A percentile compares a stretch with the other conserved stretches of the same genome.
phyloP scores from a whole-genome alignment of 2,797 vertebrate genomes.

The Sebastes oblongus region DNA sequence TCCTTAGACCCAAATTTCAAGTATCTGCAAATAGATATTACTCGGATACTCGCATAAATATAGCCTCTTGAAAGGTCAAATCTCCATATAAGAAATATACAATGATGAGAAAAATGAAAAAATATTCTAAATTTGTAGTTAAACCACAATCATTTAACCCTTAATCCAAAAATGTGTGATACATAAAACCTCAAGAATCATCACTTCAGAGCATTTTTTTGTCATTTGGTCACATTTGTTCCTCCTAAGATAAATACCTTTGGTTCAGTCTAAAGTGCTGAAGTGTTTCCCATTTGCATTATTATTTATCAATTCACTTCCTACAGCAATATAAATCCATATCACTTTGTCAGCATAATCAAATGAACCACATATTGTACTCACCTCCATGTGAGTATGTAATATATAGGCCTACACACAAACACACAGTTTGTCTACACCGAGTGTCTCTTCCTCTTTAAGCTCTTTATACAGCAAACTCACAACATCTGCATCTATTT shows the following conservation, averaged over 20 bases:
- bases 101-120: background rate
- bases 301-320: conserved; percentile 12
- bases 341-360: conserved; percentile 5
- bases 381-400: background rate
- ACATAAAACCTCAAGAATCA: background rate
- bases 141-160: background rate
- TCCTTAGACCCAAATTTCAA: background rate
- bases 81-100: background rate
- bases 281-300: background rate
- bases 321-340: background rate
- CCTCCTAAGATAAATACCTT: background rate
- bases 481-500: conserved; percentile 31
- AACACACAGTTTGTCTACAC: background rate
- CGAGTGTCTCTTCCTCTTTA: background rate
- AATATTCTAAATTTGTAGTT: background rate
- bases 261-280: background rate
- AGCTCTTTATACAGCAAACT: background rate
- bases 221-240: background rate
- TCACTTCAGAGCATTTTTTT: background rate
- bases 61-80: background rate
- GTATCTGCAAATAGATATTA: background rate
- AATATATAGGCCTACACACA: background rate
- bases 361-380: background rate
- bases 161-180: background rate
- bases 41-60: too few species aligned